phyloP scores from a whole-genome alignment of 23 tunicate species.

The Styela plicata region DNA sequence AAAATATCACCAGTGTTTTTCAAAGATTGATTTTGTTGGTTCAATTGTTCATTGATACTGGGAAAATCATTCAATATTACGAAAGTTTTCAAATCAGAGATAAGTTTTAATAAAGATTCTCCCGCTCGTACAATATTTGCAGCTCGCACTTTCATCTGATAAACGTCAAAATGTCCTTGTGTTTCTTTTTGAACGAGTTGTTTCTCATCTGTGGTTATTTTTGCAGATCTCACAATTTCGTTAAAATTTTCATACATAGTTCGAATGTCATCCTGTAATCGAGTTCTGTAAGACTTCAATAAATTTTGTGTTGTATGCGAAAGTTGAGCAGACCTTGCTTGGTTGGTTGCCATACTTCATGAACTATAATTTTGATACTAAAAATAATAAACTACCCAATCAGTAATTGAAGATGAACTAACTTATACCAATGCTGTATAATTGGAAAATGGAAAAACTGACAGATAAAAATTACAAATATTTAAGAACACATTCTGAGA shows the following conservation, averaged over 20 bases:
- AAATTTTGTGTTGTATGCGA: slow-evolving; percentile 42
- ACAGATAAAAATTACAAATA: too few species aligned
- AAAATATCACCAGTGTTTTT: slow-evolving; percentile 9
- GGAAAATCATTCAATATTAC: slow-evolving; percentile 88
- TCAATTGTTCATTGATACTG: slow-evolving; percentile 64
- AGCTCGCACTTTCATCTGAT: slow-evolving; percentile 83
- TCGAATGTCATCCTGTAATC: slow-evolving; percentile 61
- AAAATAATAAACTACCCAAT: too few species aligned
- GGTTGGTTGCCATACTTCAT: slow-evolving; percentile 1
- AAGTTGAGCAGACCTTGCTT: slow-evolving; percentile 18
- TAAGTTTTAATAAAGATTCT: slow-evolving; percentile 68
- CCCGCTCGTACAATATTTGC: slow-evolving; percentile 91
- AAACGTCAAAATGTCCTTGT: slow-evolving; percentile 62
- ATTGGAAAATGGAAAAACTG: too few species aligned
- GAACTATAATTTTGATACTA: too few species aligned
- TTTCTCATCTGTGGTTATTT: slow-evolving; percentile 36
- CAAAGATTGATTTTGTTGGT: slow-evolving; percentile 45
- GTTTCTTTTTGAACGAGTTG: slow-evolving; percentile 49
- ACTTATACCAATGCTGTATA: too few species aligned
- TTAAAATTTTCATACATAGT: slow-evolving; percentile 19
- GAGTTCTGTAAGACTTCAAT: slow-evolving; percentile 53
- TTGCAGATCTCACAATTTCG: slow-evolving; percentile 24
- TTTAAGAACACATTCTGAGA: too few species aligned
- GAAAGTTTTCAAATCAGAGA: slow-evolving; percentile 82
- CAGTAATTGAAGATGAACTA: too few species aligned